phyloP scores from a whole-genome alignment of 2,113 vertebrate genomes.

The Xiphophorus couchianus region DNA sequence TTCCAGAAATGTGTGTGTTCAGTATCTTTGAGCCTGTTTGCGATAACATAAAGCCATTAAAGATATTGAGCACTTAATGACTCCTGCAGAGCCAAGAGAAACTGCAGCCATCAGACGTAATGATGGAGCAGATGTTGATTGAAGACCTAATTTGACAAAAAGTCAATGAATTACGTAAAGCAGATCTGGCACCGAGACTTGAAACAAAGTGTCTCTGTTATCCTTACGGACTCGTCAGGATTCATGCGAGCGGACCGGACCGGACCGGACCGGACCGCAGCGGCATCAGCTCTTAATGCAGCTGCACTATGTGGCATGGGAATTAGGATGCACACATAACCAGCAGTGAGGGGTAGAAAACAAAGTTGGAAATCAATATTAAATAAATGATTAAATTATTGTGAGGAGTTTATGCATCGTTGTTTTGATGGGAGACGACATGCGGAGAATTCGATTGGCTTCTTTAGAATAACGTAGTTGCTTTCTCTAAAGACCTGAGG shows the following conservation, averaged over 20 bases:
- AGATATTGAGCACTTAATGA: constrained; percentile 7
- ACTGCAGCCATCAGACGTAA: constrained; percentile 26
- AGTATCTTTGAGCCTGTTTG: neutral
- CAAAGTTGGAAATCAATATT: neutral
- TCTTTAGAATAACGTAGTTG: neutral
- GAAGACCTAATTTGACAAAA: constrained; percentile 60
- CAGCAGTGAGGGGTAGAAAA: neutral
- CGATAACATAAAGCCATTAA: constrained; percentile 7
- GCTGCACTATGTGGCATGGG: neutral
- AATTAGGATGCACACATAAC: neutral
- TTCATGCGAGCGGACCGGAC: constrained; percentile 11
- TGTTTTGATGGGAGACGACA: neutral
- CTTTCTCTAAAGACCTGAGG: neutral
- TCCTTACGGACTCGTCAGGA: constrained; percentile 20
- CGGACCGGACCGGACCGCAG: constrained; percentile 9
- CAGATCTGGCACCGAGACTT: constrained; percentile 43
- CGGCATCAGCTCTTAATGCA: neutral
- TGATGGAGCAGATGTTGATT: constrained; percentile 48
- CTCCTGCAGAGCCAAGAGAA: constrained; percentile 35
- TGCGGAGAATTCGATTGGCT: neutral
- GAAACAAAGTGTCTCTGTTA: constrained; percentile 47
- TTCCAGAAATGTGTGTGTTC: constrained; percentile 28
- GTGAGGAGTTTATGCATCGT: neutral
- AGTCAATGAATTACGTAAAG: constrained; percentile 33
- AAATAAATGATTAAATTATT: neutral